phyloP scores from a whole-genome alignment of 92 coral and sea anemone species.

The Epizoanthus ramosus region DNA sequence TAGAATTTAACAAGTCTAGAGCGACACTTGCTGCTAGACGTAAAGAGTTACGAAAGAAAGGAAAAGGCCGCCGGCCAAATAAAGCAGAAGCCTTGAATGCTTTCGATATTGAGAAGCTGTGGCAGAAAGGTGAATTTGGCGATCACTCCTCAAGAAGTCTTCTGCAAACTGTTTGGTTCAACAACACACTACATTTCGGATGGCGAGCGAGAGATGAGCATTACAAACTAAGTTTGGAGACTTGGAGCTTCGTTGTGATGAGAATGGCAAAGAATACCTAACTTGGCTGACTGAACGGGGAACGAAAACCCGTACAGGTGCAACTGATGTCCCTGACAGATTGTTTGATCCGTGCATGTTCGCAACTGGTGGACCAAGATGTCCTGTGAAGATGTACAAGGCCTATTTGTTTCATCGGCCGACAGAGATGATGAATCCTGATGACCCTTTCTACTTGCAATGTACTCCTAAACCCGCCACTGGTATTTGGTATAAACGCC shows the following conservation, averaged over 20 bases:
- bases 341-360: conserved; percentile 39
- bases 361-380: not conserved
- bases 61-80: conserved; percentile 1
- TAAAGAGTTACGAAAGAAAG: not conserved
- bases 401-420: conserved; percentile 7
- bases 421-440: not conserved
- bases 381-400: conserved; percentile 30
- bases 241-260: not conserved
- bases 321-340: conserved; percentile 42
- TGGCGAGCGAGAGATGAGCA: not conserved
- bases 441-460: not conserved
- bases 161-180: not conserved
- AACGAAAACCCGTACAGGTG: conserved; percentile 54
- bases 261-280: no score
- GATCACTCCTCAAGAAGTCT: conserved; percentile 3
- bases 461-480: not conserved
- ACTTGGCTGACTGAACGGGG: conserved; percentile 20
- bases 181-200: conserved; percentile 1
- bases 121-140: not conserved
- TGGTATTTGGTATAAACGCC: conserved; percentile 8
- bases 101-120: conserved; percentile 11
- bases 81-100: not conserved
- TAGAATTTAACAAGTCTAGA: not conserved
- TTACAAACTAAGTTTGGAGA: conserved; percentile 37
- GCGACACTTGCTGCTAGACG: not conserved